These are phyloP conservation scores for Scaptomyza caliginosa DNA, from an alignment of 2,888 invertebrate species.

Conservation along the genomic window DNA sequence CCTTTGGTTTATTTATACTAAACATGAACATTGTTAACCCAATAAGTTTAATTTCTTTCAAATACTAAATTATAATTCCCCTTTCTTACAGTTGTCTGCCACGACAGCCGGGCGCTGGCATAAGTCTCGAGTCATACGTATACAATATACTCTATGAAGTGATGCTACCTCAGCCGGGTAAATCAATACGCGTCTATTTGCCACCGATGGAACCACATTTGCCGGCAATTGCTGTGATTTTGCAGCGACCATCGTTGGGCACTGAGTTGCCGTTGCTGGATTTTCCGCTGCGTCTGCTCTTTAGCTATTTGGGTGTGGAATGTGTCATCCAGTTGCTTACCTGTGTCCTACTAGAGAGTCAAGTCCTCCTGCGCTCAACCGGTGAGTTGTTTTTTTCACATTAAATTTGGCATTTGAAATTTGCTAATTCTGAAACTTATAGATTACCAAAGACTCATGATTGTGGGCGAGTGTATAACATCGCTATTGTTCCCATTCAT, in stretches of 20 bases:
- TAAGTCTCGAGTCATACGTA: slow-evolving; percentile 96
- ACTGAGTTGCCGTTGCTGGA: slow-evolving; percentile 97
- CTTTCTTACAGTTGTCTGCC: slow-evolving; percentile 88
- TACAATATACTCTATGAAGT: slow-evolving; percentile 98
- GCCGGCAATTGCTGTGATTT: slow-evolving; percentile 87
- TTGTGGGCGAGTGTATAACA: slow-evolving; percentile 97
- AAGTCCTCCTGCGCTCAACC: slow-evolving; percentile 96
- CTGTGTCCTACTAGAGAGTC: slow-evolving; percentile 97
- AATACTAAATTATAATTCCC: neutral
- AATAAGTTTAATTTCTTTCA: too few species aligned
- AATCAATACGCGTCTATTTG: slow-evolving; percentile 91
- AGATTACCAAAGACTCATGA: slow-evolving; percentile 98
- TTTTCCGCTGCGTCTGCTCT: slow-evolving; percentile 94
- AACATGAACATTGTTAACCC: too few species aligned
- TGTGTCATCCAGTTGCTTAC: slow-evolving; percentile 96
- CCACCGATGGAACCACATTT: slow-evolving; percentile 89
- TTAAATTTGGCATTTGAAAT: neutral
- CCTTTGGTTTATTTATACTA: too few species aligned
- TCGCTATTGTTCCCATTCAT: slow-evolving; percentile 96
- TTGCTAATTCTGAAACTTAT: slow-evolving; percentile 47
- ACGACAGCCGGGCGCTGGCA: slow-evolving; percentile 89
- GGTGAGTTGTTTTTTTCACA: slow-evolving; percentile 86
- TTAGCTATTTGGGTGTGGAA: slow-evolving; percentile 95
- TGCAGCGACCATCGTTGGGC: slow-evolving; percentile 90
- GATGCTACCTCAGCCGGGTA: slow-evolving; percentile 94